A percentile compares a stretch with the other conserved stretches of the same genome.
Conservation (phyloP, 2,797 vertebrate genomes). For the Petrocephalus schoutedeni region DNA sequence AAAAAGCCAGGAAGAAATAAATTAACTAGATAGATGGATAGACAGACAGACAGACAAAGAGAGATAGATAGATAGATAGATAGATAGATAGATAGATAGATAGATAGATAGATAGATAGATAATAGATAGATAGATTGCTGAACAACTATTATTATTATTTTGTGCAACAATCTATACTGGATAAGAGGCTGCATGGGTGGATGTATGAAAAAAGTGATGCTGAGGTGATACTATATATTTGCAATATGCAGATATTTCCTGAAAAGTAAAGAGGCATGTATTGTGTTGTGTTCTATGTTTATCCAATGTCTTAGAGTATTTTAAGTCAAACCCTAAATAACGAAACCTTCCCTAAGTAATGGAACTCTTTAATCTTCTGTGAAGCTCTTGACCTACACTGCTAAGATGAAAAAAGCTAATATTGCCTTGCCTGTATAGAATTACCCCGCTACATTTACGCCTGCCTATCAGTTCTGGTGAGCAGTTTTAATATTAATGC, state of each 20-base stretch:
- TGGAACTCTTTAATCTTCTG: neutral
- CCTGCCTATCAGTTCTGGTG: neutral
- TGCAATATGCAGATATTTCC: neutral
- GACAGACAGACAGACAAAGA: neutral
- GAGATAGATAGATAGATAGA: neutral
- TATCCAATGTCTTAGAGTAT: neutral
- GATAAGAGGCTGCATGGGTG: neutral
- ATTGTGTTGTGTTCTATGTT: neutral
- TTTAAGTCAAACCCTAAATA: neutral
- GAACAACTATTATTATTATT: too few relatives aligned
- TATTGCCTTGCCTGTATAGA: neutral
- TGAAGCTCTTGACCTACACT: neutral
- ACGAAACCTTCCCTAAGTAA: slow-evolving; percentile 3
- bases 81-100: neutral
- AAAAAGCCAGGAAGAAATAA: neutral
- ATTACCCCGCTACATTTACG: neutral
- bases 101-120: neutral
- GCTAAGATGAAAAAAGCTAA: neutral
- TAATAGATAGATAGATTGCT: neutral
- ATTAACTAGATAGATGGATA: neutral
- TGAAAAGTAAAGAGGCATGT: too few relatives aligned
- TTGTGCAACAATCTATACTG: neutral
- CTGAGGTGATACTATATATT: neutral
- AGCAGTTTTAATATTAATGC: neutral
- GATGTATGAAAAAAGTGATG: neutral